Percentiles rank a stretch among this genome's conserved stretches.
These are phyloP conservation scores for Pyrocephalus nanus DNA, from an alignment of 2,797 vertebrate genomes.

Conservation along the genomic window DNA sequence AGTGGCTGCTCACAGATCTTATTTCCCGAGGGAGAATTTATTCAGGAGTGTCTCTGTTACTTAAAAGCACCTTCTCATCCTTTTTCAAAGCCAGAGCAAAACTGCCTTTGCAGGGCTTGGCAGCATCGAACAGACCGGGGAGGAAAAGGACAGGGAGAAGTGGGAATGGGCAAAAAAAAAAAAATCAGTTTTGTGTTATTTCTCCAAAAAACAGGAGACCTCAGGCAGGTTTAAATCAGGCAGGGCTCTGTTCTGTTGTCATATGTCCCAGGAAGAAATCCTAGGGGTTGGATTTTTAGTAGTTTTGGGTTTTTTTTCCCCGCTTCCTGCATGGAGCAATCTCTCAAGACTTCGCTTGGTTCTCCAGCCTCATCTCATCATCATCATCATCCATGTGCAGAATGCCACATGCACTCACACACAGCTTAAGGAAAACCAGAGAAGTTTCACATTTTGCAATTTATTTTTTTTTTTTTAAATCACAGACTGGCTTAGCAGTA, in stretches of 20 bases:
- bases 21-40: constrained; percentile 14
- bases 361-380: background rate
- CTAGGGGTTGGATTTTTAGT: background rate
- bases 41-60: background rate
- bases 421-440: background rate
- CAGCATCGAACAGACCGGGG: accelerated
- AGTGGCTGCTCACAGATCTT: background rate
- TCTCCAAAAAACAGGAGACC: background rate
- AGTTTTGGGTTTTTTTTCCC: background rate
- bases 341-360: background rate
- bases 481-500: background rate
- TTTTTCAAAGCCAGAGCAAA: background rate
- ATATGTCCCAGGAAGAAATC: constrained; percentile 21
- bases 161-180: background rate
- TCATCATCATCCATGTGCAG: background rate
- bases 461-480: background rate
- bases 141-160: background rate
- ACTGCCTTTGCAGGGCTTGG: accelerated
- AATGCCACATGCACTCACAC: background rate
- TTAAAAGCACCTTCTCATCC: background rate
- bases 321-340: background rate
- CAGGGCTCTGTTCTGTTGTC: constrained; percentile 9
- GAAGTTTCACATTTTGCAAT: background rate
- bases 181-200: background rate
- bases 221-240: background rate